A percentile compares a stretch with the other conserved stretches of the same genome.
phyloP scores from a whole-genome alignment of 2,113 vertebrate species.

The Circaetus cinerascens region DNA sequence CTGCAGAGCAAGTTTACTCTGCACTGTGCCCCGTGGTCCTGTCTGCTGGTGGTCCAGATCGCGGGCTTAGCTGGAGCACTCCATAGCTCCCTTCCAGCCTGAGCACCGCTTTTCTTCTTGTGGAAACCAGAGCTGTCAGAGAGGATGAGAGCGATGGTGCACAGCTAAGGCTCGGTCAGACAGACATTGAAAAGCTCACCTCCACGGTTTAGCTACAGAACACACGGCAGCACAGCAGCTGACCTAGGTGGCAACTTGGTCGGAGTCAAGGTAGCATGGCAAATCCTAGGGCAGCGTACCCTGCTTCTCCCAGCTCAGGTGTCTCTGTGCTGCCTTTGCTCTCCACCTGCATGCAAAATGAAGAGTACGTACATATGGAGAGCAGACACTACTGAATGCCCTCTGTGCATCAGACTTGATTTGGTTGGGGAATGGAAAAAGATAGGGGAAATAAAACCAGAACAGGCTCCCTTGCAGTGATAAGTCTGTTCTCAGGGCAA shows the following conservation, averaged over 20 bases:
- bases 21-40: background rate
- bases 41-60: background rate
- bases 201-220: background rate
- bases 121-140: background rate
- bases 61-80: background rate
- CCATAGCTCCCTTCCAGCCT: background rate
- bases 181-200: background rate
- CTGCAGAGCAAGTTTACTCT: background rate
- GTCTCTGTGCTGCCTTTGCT: background rate
- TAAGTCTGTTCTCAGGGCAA: background rate
- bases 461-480: background rate
- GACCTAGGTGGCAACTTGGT: background rate
- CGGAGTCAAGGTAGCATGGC: background rate
- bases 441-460: background rate
- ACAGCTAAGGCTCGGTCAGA: background rate
- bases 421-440: background rate
- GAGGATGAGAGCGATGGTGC: background rate
- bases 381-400: background rate
- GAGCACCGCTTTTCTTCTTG: background rate
- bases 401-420: background rate
- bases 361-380: rapidly evolving
- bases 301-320: background rate
- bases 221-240: background rate
- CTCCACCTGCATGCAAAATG: background rate
- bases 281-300: background rate